Evolutionary conservation across 2,797 vertebrate species (phyloP).

Genomic region (Odontamblyopus lacepedii): DNA sequence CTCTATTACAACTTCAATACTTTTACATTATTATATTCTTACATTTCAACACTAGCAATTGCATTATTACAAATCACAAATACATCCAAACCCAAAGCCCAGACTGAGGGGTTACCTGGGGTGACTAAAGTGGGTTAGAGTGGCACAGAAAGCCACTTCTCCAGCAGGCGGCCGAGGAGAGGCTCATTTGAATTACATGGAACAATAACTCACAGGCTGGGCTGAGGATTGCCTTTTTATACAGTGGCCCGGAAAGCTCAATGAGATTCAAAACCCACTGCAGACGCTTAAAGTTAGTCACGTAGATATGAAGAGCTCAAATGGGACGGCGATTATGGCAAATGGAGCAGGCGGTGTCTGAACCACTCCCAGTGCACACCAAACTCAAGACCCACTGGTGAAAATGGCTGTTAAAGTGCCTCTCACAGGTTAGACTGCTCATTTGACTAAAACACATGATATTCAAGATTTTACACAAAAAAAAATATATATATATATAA

Average conservation of each 20-base stretch:
- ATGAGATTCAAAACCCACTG: slow-evolving; percentile 1
- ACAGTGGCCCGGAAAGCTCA: background rate
- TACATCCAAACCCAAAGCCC: slow-evolving; percentile 6
- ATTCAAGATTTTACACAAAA: background rate
- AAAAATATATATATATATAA: no score
- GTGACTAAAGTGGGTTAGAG: slow-evolving; percentile 28
- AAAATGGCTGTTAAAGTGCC: background rate
- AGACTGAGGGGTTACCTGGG: slow-evolving; percentile 19
- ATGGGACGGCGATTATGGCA: background rate
- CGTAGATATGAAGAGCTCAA: background rate
- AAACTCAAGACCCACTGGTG: background rate
- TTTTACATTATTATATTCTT: background rate
- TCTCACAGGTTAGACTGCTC: no score
- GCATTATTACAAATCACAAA: background rate
- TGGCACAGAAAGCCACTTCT: slow-evolving; percentile 27
- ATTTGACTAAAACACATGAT: no score
- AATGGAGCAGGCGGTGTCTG: background rate
- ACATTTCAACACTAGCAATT: background rate
- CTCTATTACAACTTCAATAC: background rate
- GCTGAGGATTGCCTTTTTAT: slow-evolving; percentile 28
- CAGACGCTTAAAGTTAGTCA: slow-evolving; percentile 2
- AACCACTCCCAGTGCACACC: background rate
- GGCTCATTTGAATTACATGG: slow-evolving; percentile 51
- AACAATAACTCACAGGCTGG: slow-evolving; percentile 47
- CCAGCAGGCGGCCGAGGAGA: slow-evolving; percentile 21